A percentile compares a stretch with the other conserved stretches of the same genome.
Evolutionary conservation across 2,797 vertebrate genomes (phyloP).

Genomic region (Apogon talboti): DNA sequence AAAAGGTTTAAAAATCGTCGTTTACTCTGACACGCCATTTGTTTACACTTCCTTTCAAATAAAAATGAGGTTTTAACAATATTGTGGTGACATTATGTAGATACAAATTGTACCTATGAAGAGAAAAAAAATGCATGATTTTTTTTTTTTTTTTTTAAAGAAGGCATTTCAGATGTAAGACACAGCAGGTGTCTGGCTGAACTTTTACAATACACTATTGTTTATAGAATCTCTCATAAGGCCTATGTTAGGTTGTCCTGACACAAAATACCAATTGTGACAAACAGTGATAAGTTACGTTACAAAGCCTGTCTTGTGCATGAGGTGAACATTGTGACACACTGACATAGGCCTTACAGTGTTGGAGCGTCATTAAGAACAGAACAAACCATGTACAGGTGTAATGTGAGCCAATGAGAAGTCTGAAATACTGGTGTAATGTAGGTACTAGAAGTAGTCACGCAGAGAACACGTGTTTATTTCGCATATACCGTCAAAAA

Average conservation of each 20-base stretch:
- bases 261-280: conserved; percentile 43
- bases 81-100: background rate
- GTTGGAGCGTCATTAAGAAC: background rate
- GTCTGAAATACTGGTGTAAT: background rate
- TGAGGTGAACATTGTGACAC: conserved; percentile 43
- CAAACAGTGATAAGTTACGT: conserved; percentile 36
- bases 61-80: conserved; percentile 4
- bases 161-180: conserved; percentile 73
- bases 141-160: conserved; percentile 21
- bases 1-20: conserved; percentile 28
- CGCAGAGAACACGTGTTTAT: background rate
- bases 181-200: conserved; percentile 59
- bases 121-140: no score
- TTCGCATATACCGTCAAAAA: no score
- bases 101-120: conserved; percentile 14
- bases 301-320: conserved; percentile 32
- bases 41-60: conserved; percentile 19
- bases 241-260: conserved; percentile 32
- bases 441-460: conserved; percentile 4
- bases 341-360: conserved; percentile 35
- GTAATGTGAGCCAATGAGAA: conserved; percentile 13
- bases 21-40: no score
- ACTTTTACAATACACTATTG: conserved; percentile 19
- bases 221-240: conserved; percentile 27
- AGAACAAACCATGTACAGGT: conserved; percentile 2